phyloP scores from a whole-genome alignment of 1,140 invertebrate genomes.

The Paracyclopina nana region DNA sequence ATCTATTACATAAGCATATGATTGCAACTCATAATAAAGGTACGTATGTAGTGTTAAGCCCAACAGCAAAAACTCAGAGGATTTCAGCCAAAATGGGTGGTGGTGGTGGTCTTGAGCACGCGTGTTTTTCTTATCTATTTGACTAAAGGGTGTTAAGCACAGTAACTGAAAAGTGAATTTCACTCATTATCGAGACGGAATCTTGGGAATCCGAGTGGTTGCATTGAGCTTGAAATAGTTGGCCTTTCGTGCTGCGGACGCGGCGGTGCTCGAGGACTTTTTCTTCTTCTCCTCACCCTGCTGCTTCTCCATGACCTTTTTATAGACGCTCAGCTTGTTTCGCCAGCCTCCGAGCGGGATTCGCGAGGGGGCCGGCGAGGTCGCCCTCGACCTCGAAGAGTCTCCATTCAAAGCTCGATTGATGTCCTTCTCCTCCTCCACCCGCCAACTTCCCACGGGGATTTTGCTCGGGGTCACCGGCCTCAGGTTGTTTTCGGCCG shows the following conservation, averaged over 20 bases:
- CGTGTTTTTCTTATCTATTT: too few species aligned
- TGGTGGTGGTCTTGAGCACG: too few species aligned
- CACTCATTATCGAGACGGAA: conserved; percentile 6
- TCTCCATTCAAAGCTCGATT: conserved; percentile 11
- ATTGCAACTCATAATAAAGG: too few species aligned
- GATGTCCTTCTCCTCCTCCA: conserved; percentile 16
- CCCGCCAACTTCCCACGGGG: conserved; percentile 15
- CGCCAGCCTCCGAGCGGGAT: conserved; percentile 7
- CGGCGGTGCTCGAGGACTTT: background rate
- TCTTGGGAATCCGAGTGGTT: conserved; percentile 1
- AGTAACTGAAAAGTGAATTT: too few species aligned
- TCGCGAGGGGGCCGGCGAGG: conserved; percentile 6
- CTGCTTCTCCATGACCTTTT: conserved; percentile 12
- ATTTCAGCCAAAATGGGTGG: too few species aligned
- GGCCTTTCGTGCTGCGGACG: background rate
- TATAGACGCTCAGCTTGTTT: conserved; percentile 9
- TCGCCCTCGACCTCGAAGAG: background rate
- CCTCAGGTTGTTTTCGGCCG: conserved; percentile 1
- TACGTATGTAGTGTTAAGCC: too few species aligned
- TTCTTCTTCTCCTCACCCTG: conserved; percentile 1
- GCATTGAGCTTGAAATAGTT: conserved; percentile 12
- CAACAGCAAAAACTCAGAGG: too few species aligned
- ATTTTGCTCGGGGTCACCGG: conserved; percentile 15
- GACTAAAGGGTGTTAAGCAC: too few species aligned
- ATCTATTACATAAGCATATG: too few species aligned